Evolutionary conservation across 1,140 invertebrate species (phyloP).

Genomic region (Drosophila athabasca): DNA sequence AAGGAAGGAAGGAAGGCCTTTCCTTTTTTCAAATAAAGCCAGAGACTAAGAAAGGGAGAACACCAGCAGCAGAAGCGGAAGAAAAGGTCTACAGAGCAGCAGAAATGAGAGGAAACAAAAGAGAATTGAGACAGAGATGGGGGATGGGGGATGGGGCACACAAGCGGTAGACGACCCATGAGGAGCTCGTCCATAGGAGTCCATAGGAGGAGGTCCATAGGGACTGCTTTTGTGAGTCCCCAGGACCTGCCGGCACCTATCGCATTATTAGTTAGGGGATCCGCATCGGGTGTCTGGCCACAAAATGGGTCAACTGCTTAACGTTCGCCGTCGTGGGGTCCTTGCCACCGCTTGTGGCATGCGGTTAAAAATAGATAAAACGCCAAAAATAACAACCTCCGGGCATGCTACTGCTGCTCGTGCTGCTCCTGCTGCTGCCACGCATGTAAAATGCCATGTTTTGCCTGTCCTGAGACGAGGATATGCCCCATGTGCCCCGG

Average conservation of each 20-base stretch:
- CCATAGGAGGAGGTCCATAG: too few species aligned
- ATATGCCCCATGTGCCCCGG: neutral
- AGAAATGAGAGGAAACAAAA: too few species aligned
- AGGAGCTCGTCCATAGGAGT: too few species aligned
- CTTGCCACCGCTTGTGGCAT: conserved; percentile 6
- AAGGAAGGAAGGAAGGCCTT: neutral
- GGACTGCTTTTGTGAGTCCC: too few species aligned
- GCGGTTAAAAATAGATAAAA: conserved; percentile 53
- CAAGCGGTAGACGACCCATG: neutral
- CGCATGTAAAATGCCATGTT: conserved; percentile 62
- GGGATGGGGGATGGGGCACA: too few species aligned
- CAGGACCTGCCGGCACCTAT: conserved; percentile 37
- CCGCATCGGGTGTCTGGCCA: conserved; percentile 23
- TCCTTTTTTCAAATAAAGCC: too few species aligned
- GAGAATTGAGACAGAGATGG: too few species aligned
- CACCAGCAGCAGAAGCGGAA: too few species aligned
- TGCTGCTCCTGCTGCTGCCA: conserved; percentile 12
- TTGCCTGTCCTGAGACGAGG: conserved; percentile 32
- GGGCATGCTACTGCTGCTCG: neutral
- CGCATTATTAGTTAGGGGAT: conserved; percentile 59
- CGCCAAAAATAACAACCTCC: conserved; percentile 53
- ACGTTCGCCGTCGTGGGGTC: neutral
- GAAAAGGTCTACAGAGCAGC: too few species aligned
- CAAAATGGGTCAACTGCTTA: conserved; percentile 67
- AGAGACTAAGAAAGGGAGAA: too few species aligned